These are phyloP conservation scores for Siniperca chuatsi DNA, from an alignment of 2,113 vertebrate genomes.

Conservation along the genomic window DNA sequence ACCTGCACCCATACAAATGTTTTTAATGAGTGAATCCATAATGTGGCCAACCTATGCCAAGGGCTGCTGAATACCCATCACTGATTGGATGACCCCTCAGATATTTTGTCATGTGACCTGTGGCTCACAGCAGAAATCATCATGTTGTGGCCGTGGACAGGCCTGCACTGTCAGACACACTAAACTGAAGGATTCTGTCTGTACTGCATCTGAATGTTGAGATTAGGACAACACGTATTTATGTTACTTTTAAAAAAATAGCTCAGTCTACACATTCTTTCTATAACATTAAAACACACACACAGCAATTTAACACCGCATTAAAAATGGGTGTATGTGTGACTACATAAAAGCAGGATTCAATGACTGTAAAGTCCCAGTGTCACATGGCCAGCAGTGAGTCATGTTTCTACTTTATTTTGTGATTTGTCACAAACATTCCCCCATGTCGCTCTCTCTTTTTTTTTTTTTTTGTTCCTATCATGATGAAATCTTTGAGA, in stretches of 20 bases:
- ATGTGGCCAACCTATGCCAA: conserved; percentile 46
- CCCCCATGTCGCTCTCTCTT: conserved; percentile 17
- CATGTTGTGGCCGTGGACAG: conserved; percentile 12
- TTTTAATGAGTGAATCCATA: conserved; percentile 63
- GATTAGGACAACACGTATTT: background rate
- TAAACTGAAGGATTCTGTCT: background rate
- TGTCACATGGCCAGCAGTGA: conserved; percentile 25
- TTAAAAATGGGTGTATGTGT: conserved; percentile 1
- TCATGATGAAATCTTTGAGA: conserved; percentile 58
- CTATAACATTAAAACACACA: background rate
- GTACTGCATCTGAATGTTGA: background rate
- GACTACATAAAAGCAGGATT: conserved; percentile 27
- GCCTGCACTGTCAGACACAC: background rate
- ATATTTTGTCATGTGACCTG: conserved; percentile 45
- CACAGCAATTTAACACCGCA: background rate
- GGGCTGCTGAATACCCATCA: conserved; percentile 23
- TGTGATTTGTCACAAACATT: conserved; percentile 53
- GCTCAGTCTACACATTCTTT: background rate
- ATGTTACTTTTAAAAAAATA: background rate
- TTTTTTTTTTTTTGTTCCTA: conserved; percentile 37
- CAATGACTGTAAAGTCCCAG: conserved; percentile 35
- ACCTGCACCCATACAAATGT: conserved; percentile 60
- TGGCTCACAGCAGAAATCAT: conserved; percentile 8
- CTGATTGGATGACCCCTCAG: conserved; percentile 51
- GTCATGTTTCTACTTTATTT: conserved; percentile 40